These are phyloP conservation scores for Speoplatyrhinus poulsoni DNA, from an alignment of 2,113 vertebrate species.

Conservation along the genomic window DNA sequence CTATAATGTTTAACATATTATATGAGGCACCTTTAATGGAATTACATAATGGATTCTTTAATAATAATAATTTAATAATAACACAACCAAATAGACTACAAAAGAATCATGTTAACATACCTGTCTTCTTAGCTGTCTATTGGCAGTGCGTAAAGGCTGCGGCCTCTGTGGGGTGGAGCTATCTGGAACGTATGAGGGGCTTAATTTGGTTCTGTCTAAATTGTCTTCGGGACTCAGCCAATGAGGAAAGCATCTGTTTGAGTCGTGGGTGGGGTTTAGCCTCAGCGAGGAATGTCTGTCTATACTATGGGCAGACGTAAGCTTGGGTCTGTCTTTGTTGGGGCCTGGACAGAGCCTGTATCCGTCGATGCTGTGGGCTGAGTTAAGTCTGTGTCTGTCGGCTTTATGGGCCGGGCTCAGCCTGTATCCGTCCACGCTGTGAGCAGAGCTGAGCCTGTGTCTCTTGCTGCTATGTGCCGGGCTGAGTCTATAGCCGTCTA, in stretches of 20 bases:
- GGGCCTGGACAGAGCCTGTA: slow-evolving; percentile 51
- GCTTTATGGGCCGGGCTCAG: slow-evolving; percentile 52
- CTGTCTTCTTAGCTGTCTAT: slow-evolving; percentile 82
- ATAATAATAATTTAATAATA: too few relatives aligned
- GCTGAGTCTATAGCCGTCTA: slow-evolving; percentile 46
- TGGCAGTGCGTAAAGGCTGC: slow-evolving; percentile 64
- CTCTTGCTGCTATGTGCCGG: slow-evolving; percentile 42
- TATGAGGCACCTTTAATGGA: too few relatives aligned
- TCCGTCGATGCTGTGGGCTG: slow-evolving; percentile 62
- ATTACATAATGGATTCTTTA: too few relatives aligned
- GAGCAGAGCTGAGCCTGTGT: slow-evolving; percentile 60
- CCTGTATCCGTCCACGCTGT: slow-evolving; percentile 62
- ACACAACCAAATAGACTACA: slow-evolving; percentile 18
- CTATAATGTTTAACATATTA: too few relatives aligned
- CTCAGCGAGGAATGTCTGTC: slow-evolving; percentile 48
- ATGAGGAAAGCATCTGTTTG: slow-evolving; percentile 32
- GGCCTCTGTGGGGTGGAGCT: slow-evolving; percentile 43
- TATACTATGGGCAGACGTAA: slow-evolving; percentile 61
- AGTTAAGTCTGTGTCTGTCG: slow-evolving; percentile 63
- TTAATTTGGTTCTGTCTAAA: slow-evolving; percentile 67
- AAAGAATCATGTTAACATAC: slow-evolving; percentile 39
- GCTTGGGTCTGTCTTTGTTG: slow-evolving; percentile 34
- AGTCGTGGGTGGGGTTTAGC: slow-evolving; percentile 42
- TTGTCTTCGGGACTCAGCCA: slow-evolving; percentile 69
- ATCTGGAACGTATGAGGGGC: slow-evolving; percentile 69